Conservation (phyloP, 1,140 invertebrate species). For the Arctopsyche grandis region DNA sequence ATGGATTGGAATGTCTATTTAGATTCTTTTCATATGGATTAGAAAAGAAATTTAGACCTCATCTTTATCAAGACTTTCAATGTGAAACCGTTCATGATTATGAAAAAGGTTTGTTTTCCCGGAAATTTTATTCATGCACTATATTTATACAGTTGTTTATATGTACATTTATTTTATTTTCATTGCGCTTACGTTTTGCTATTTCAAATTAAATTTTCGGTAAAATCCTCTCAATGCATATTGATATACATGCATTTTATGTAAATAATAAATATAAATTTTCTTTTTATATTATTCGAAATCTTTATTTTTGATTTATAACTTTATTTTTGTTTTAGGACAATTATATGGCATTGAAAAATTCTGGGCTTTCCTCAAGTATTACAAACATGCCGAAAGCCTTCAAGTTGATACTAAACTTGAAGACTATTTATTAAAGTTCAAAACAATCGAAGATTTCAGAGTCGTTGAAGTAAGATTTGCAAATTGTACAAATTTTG, state of each 20-base stretch:
- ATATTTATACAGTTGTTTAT: neutral
- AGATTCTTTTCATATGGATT: constrained; percentile 98
- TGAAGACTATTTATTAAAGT: constrained; percentile 84
- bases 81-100: constrained; percentile 92
- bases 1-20: constrained; percentile 95
- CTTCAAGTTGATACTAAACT: constrained; percentile 86
- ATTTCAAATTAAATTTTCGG: neutral
- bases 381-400: constrained; percentile 83
- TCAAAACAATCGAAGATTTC: constrained; percentile 96
- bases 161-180: no score
- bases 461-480: constrained; percentile 73
- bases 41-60: constrained; percentile 92
- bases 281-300: no score
- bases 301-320: neutral
- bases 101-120: constrained; percentile 73
- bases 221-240: neutral
- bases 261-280: no score
- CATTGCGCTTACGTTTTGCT: neutral
- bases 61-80: constrained; percentile 96
- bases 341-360: constrained; percentile 98
- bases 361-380: constrained; percentile 98
- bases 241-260: no score
- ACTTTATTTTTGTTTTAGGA: constrained; percentile 67
- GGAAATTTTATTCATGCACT: neutral
- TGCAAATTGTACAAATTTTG: constrained; percentile 18